Evolutionary conservation across 2,888 invertebrate species (phyloP), one percentile per base, ranked within the genome.

Genomic region (Margaritifera margaritifera): DNA sequence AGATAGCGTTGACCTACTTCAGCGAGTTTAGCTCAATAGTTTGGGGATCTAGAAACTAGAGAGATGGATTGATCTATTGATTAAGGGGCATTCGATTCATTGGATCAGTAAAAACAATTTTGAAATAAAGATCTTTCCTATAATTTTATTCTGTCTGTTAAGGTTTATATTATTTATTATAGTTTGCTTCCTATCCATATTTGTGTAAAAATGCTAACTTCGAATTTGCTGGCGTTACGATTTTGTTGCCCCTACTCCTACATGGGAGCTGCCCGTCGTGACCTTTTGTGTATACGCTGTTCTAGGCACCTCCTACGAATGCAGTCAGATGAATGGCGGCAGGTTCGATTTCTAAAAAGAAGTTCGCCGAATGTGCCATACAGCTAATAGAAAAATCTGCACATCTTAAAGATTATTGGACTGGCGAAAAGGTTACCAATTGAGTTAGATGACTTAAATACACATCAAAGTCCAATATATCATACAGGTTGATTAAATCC

Each of bases 351-450:
- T 82, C 89, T 67, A 90, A 90, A 89, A 89, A 90, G 59, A 89
- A 90, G 79, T 92, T 91, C 82, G 70, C 88, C 25, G 77, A 81
- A 59, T 85, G 88, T 72, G 89, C 89, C 11, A 82, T 86, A 80
- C 82, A 81, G 62, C 86, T 91, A 42, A 77, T 89, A 25, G 69
- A 76, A 66, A 66, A 88, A 65, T 91, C 91, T 54, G 66, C 64
- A 64, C 58, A 66, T 50, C 66, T 73, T 60, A 65, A 75, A 64
- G 81, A 82, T 69, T 63, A 51, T 18, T 82, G 83, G 82, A 70
- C 75, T 63, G 25, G 80, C 25, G 69, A 71, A 63, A 62, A 58
- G 71, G 68, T 66, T n/a, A 31, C 25, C 20, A 31, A 50, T n/a
- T 58, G 2, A 42, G 8, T 11, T 42, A 42, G 42, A 42, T 42